Evolutionary conservation across 2,113 vertebrate species (phyloP).

Genomic region (Ramphastos sulfuratus): DNA sequence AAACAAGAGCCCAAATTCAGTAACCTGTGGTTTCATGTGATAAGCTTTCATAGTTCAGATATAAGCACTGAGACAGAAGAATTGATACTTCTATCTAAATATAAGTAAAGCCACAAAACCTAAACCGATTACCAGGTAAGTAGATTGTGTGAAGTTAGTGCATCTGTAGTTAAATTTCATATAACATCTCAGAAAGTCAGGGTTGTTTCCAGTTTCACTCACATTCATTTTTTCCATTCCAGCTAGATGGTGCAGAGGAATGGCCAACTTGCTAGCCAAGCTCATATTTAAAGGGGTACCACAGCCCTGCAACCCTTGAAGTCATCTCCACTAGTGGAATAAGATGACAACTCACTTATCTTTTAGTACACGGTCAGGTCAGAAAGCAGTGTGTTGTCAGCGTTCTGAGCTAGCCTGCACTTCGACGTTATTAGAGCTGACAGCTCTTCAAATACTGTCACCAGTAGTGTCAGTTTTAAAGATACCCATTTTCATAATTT

Average conservation of each 20-base stretch:
- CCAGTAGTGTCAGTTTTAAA: neutral
- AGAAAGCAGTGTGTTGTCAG: neutral
- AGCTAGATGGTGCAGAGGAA: neutral
- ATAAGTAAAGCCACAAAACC: neutral
- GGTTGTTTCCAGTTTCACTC: neutral
- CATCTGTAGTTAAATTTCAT: neutral
- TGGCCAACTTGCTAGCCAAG: neutral
- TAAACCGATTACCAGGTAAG: neutral
- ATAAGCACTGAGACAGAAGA: neutral
- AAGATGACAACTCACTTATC: neutral
- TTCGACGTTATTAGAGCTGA: neutral
- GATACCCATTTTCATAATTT: neutral
- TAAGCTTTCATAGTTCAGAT: neutral
- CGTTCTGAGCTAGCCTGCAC: neutral
- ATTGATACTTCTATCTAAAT: neutral
- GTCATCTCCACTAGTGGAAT: neutral
- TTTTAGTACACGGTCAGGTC: neutral
- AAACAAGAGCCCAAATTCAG: neutral
- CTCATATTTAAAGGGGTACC: neutral
- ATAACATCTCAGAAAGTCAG: neutral
- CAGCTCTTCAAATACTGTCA: neutral
- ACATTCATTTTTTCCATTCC: neutral
- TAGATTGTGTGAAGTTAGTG: neutral
- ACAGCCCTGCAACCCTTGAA: neutral
- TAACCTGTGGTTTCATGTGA: neutral